Evolutionary conservation across 2,797 vertebrate species (phyloP).

Genomic region (Spinus pinus): DNA sequence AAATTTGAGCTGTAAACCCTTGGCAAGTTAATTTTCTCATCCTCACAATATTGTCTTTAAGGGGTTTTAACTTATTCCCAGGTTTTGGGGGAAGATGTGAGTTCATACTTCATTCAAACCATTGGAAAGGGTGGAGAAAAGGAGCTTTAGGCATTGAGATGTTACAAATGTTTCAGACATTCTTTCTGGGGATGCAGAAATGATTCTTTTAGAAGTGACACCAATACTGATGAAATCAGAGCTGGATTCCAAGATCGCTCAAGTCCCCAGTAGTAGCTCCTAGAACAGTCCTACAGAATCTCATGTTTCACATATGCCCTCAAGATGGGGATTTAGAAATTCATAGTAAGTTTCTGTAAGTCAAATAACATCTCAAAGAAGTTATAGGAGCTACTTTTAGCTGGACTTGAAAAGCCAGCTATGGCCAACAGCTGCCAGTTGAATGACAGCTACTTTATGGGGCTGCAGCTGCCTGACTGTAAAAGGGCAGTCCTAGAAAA

Average conservation of each 20-base stretch:
- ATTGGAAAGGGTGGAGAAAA: neutral
- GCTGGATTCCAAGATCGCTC: neutral
- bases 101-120: neutral
- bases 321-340: neutral
- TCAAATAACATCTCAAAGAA: constrained; percentile 14
- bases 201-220: neutral
- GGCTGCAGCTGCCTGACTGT: constrained; percentile 39
- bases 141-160: neutral
- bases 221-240: neutral
- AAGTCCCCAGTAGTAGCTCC: neutral
- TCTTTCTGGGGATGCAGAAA: neutral
- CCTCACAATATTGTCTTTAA: neutral
- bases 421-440: constrained; percentile 29
- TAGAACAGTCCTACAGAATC: neutral
- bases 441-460: neutral
- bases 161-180: neutral
- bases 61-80: neutral
- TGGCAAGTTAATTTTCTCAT: neutral
- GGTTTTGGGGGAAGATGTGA: neutral
- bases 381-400: constrained; percentile 37
- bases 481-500: constrained; percentile 23
- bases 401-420: neutral
- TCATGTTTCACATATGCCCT: neutral
- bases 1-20: neutral
- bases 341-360: neutral